phyloP scores from a whole-genome alignment of 2,888 invertebrate species.

The Meliscaeva auricollis region DNA sequence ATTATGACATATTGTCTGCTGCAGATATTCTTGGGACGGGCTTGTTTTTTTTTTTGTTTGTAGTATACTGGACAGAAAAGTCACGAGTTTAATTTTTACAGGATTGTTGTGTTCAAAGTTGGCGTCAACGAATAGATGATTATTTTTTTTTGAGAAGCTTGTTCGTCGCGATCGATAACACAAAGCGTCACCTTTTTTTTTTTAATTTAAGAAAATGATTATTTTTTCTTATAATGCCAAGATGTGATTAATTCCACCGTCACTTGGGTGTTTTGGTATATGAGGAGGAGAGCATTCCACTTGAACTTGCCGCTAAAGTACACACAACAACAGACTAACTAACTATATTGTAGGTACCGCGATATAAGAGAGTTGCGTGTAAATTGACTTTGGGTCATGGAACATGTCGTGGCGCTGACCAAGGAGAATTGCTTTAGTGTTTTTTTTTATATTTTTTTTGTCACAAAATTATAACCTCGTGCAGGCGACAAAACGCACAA shows the following conservation, averaged over 20 bases:
- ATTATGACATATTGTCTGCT: slow-evolving; percentile 69
- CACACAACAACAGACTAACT: not conserved
- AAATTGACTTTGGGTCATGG: slow-evolving; percentile 63
- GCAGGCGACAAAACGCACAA: slow-evolving; percentile 34
- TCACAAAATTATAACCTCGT: slow-evolving; percentile 12
- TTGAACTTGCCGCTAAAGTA: slow-evolving; percentile 60
- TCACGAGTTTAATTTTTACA: slow-evolving; percentile 65
- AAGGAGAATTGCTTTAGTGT: slow-evolving; percentile 19
- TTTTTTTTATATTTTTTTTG: slow-evolving; percentile 23
- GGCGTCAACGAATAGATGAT: slow-evolving; percentile 49
- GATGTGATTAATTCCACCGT: slow-evolving; percentile 68
- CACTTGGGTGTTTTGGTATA: slow-evolving; percentile 26
- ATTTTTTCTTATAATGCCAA: slow-evolving; percentile 45
- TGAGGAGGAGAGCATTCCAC: slow-evolving; percentile 31
- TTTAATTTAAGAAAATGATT: slow-evolving; percentile 33
- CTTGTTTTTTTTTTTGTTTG: slow-evolving; percentile 15
- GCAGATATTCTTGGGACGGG: slow-evolving; percentile 54
- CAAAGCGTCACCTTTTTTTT: slow-evolving; percentile 56
- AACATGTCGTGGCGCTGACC: slow-evolving; percentile 41
- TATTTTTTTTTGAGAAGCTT: slow-evolving; percentile 43
- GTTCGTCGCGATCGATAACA: slow-evolving; percentile 66
- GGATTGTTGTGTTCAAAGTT: slow-evolving; percentile 47
- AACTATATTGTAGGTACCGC: not conserved
- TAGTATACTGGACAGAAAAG: slow-evolving; percentile 58
- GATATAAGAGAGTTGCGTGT: slow-evolving; percentile 52